Percentiles rank a stretch among this genome's conserved stretches.
phyloP scores from a whole-genome alignment of 2,113 vertebrate species.

The Chascanopsetta lugubris region DNA sequence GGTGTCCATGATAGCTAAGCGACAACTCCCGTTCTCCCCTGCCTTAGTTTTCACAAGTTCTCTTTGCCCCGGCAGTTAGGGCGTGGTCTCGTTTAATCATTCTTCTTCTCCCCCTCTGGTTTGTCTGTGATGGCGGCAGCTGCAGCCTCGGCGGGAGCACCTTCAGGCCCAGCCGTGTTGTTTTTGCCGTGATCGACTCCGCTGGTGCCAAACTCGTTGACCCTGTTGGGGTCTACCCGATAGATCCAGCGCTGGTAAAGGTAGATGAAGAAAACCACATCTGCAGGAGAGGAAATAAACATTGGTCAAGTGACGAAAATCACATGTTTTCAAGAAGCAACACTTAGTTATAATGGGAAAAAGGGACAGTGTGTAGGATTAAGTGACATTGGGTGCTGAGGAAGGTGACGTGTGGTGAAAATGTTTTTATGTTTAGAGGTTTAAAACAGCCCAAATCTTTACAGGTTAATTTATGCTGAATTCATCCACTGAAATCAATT shows the following conservation, averaged over 20 bases:
- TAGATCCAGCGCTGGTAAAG: slow-evolving; percentile 97
- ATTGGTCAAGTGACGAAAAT: not conserved
- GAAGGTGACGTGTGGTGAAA: no score
- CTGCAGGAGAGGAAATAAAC: slow-evolving; percentile 63
- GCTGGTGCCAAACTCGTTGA: slow-evolving; percentile 92
- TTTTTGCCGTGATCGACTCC: slow-evolving; percentile 75
- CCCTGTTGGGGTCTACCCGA: slow-evolving; percentile 88
- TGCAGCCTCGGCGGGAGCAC: slow-evolving; percentile 8
- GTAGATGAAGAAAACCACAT: slow-evolving; percentile 95
- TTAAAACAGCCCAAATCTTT: not conserved
- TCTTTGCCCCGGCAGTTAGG: slow-evolving; percentile 50
- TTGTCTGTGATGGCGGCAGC: slow-evolving; percentile 80
- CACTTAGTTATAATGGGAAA: not conserved
- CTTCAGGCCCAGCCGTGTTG: slow-evolving; percentile 46
- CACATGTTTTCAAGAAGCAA: not conserved
- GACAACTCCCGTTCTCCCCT: slow-evolving; percentile 65
- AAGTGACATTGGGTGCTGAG: no score
- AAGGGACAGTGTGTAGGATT: no score
- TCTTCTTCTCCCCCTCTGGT: slow-evolving; percentile 90
- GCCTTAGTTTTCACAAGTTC: slow-evolving; percentile 67
- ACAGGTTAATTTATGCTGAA: not conserved
- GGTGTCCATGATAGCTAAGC: slow-evolving; percentile 75
- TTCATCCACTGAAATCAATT: no score
- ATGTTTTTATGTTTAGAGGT: not conserved
- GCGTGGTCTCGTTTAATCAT: slow-evolving; percentile 81